Evolutionary conservation across 2,888 invertebrate genomes (phyloP).

Genomic region (Conistra vaccinii): DNA sequence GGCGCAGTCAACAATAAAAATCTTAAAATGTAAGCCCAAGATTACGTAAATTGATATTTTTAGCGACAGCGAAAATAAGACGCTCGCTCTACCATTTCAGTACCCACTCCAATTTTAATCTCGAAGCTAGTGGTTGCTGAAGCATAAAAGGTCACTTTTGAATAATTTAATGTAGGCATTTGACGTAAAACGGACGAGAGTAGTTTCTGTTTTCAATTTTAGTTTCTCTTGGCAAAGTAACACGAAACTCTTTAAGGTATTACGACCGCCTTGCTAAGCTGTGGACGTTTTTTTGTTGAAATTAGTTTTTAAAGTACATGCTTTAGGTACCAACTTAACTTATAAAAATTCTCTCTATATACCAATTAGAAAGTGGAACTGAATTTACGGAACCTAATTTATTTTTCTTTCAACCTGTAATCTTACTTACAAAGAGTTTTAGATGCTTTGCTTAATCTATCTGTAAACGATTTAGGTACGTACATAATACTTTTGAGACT

Average conservation of each 20-base stretch:
- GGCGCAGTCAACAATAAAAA: constrained; percentile 1
- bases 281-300: neutral
- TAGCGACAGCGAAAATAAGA: constrained; percentile 28
- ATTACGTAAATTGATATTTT: constrained; percentile 37
- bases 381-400: no score
- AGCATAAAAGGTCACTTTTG: constrained; percentile 45
- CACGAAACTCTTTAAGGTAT: neutral
- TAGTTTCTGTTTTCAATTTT: constrained; percentile 39
- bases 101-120: constrained; percentile 54
- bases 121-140: constrained; percentile 21
- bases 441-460: no score
- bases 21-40: constrained; percentile 16
- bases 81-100: neutral
- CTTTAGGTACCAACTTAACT: neutral
- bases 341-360: no score
- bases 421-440: neutral
- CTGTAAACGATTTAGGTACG: neutral
- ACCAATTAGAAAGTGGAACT: neutral
- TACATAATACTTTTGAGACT: no score
- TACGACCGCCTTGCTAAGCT: neutral
- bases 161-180: constrained; percentile 56
- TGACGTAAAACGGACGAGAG: constrained; percentile 35
- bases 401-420: neutral
- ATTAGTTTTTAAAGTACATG: neutral
- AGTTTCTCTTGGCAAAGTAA: constrained; percentile 6